A percentile compares a stretch with the other conserved stretches of the same genome.
Conservation (phyloP, 2,113 vertebrate genomes). For the Leucoraja erinaceus region DNA sequence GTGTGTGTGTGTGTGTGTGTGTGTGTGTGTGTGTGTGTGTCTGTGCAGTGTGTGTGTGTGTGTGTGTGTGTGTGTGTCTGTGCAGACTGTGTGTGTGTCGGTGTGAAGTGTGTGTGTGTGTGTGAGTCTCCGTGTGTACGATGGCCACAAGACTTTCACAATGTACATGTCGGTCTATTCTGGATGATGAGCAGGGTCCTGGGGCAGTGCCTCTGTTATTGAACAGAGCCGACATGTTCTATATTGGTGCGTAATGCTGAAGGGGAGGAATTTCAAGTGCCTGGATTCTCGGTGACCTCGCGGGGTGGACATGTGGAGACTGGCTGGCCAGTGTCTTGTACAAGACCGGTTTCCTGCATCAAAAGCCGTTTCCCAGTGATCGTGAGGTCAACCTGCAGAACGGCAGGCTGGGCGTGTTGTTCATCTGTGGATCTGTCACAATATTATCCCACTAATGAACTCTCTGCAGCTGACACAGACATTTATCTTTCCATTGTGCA, state of each 20-base stretch:
- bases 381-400: conserved; percentile 34
- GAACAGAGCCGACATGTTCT: neutral
- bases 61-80: too few species aligned
- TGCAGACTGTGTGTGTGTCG: too few species aligned
- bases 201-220: neutral
- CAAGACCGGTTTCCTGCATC: conserved; percentile 33
- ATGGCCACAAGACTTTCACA: neutral
- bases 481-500: neutral
- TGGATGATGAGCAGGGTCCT: neutral
- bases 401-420: conserved; percentile 3
- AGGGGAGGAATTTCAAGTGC: neutral
- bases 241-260: neutral
- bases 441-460: conserved; percentile 31
- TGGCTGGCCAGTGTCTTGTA: conserved; percentile 22
- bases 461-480: neutral
- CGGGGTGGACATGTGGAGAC: conserved; percentile 28
- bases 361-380: conserved; percentile 24
- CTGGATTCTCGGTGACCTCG: neutral
- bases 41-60: too few species aligned
- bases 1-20: too few species aligned
- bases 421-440: conserved; percentile 36
- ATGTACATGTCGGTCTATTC: neutral
- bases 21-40: too few species aligned
- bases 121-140: too few species aligned
- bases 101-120: too few species aligned